A percentile compares a stretch with the other conserved stretches of the same genome.
Conservation (phyloP, 1,140 invertebrate species). For the Camponotus vicinus region DNA sequence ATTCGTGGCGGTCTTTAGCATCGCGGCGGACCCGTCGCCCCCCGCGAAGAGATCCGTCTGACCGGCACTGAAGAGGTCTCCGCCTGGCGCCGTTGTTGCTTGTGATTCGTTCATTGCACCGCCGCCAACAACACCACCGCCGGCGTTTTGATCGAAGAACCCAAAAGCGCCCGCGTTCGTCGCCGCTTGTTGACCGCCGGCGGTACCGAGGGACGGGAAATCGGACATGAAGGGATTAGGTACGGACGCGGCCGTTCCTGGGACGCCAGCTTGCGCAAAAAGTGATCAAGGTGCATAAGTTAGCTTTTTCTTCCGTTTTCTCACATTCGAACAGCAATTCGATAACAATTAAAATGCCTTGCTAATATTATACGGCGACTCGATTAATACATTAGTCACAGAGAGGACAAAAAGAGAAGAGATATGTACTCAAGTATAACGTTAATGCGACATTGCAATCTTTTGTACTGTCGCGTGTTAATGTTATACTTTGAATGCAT, state of each 20-base stretch:
- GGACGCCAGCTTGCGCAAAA: conserved; percentile 89
- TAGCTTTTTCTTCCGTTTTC: conserved; percentile 61
- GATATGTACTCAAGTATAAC: background rate
- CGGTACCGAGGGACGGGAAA: conserved; percentile 81
- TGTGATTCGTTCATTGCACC: conserved; percentile 1
- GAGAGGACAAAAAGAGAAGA: conserved; percentile 5
- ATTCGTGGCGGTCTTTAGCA: conserved; percentile 76
- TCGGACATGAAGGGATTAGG: conserved; percentile 87
- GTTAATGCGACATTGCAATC: conserved; percentile 7
- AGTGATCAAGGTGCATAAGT: conserved; percentile 80
- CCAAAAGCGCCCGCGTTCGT: conserved; percentile 64
- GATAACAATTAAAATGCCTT: conserved; percentile 20
- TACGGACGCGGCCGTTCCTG: conserved; percentile 86
- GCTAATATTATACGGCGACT: conserved; percentile 31
- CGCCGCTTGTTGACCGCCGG: conserved; percentile 61
- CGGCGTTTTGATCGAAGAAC: conserved; percentile 75
- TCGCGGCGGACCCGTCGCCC: conserved; percentile 79
- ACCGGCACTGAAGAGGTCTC: conserved; percentile 85
- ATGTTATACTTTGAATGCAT: background rate
- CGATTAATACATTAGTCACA: conserved; percentile 32
- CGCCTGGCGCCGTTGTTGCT: conserved; percentile 50
- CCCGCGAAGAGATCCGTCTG: conserved; percentile 84
- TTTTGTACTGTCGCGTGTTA: background rate
- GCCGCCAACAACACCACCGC: conserved; percentile 78
- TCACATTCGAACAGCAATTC: background rate